Evolutionary conservation across 2,888 invertebrate species (phyloP).

Genomic region (Chrysodeixis includens): DNA sequence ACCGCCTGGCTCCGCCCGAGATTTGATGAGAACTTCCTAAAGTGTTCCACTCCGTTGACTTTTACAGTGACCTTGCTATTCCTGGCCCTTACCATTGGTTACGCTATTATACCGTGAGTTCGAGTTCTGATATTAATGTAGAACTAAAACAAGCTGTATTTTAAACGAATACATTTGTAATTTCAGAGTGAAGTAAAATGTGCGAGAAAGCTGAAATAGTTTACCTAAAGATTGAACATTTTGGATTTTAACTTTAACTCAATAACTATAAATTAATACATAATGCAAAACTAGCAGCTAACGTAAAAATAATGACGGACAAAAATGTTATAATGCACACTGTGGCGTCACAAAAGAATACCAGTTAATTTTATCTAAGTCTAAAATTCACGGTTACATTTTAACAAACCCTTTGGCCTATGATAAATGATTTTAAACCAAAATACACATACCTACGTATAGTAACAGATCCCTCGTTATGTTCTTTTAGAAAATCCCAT

Average conservation of each 20-base stretch:
- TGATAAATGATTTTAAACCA: neutral
- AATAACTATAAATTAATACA: too few relatives aligned
- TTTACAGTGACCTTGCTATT: slow-evolving; percentile 78
- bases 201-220: too few relatives aligned
- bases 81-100: slow-evolving; percentile 59
- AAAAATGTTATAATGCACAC: too few relatives aligned
- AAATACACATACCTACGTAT: neutral
- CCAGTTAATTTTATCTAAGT: too few relatives aligned
- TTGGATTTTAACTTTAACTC: too few relatives aligned
- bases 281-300: too few relatives aligned
- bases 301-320: too few relatives aligned
- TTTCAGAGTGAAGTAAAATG: too few relatives aligned
- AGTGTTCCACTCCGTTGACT: slow-evolving; percentile 78
- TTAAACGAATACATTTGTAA: neutral
- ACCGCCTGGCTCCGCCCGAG: slow-evolving; percentile 67
- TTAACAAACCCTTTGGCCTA: neutral
- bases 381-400: too few relatives aligned
- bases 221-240: too few relatives aligned
- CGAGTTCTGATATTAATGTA: neutral
- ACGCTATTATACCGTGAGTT: slow-evolving; percentile 12
- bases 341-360: too few relatives aligned
- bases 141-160: neutral
- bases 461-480: neutral
- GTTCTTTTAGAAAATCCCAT: neutral
- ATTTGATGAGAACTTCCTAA: slow-evolving; percentile 79